Evolutionary conservation across 2,113 vertebrate species (phyloP).

Genomic region (Gopherus flavomarginatus): DNA sequence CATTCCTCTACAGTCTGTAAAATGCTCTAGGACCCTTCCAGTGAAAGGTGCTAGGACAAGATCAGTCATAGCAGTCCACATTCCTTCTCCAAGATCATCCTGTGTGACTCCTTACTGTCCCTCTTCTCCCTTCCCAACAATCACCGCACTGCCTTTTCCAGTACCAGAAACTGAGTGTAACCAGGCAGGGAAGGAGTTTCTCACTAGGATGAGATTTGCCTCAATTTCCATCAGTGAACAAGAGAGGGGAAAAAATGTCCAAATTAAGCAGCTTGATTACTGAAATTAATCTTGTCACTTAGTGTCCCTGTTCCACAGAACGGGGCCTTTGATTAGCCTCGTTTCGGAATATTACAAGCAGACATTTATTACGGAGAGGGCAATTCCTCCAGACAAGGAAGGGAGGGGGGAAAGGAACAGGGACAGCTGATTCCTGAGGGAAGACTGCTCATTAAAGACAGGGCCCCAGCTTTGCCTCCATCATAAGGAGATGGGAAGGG

Average conservation of each 20-base stretch:
- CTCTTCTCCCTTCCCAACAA: not conserved
- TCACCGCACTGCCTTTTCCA: constrained; percentile 18
- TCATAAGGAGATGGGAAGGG: not conserved
- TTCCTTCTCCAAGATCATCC: constrained; percentile 7
- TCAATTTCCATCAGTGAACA: constrained; percentile 80
- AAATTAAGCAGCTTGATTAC: constrained; percentile 86
- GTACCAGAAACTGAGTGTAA: constrained; percentile 11
- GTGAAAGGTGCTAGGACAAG: constrained; percentile 30
- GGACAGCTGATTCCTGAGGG: constrained; percentile 41
- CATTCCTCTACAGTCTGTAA: constrained; percentile 45
- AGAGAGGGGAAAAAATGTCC: constrained; percentile 72
- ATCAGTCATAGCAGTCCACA: constrained; percentile 8
- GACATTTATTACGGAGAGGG: constrained; percentile 77
- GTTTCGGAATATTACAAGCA: constrained; percentile 83
- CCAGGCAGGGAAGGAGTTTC: constrained; percentile 58
- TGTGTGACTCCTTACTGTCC: not conserved
- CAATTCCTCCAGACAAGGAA: constrained; percentile 55
- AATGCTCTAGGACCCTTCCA: constrained; percentile 56
- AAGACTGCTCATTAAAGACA: constrained; percentile 11
- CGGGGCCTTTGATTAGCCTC: constrained; percentile 82
- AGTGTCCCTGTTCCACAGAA: constrained; percentile 77
- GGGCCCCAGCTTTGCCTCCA: not conserved
- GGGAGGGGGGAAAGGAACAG: constrained; percentile 23
- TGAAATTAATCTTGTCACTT: constrained; percentile 86
- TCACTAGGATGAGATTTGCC: constrained; percentile 72